phyloP scores from a whole-genome alignment of 2,888 invertebrate species.

The Cheilosia vulpina region DNA sequence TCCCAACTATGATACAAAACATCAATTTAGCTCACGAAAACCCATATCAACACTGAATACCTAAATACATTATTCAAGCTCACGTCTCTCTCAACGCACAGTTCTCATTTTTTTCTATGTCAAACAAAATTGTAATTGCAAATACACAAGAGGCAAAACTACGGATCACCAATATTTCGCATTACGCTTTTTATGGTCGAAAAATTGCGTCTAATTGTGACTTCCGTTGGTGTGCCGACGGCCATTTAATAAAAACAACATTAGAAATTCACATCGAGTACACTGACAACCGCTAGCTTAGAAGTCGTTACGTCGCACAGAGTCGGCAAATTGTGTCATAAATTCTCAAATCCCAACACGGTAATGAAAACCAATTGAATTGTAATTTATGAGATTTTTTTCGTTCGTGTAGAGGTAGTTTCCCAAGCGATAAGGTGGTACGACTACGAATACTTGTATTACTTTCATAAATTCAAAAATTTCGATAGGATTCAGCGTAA shows the following conservation, averaged over 20 bases:
- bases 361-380: slow-evolving; percentile 36
- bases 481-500: not conserved
- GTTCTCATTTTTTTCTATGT: not conserved
- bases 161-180: slow-evolving; percentile 30
- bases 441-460: no score
- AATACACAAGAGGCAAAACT: not conserved
- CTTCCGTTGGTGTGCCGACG: slow-evolving; percentile 31
- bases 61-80: slow-evolving; percentile 27
- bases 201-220: slow-evolving; percentile 34
- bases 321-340: slow-evolving; percentile 48
- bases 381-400: slow-evolving; percentile 54
- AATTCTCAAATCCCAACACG: slow-evolving; percentile 46
- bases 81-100: slow-evolving; percentile 15
- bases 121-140: slow-evolving; percentile 36
- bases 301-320: slow-evolving; percentile 6
- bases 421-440: no score
- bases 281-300: slow-evolving; percentile 8
- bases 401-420: not conserved
- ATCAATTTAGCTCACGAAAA: no score
- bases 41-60: no score
- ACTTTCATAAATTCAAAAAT: no score
- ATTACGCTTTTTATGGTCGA: slow-evolving; percentile 24
- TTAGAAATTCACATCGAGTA: slow-evolving; percentile 25
- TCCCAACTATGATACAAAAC: no score
- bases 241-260: slow-evolving; percentile 5